Conservation (phyloP, 2,797 vertebrate species). For the Apogon talboti region DNA sequence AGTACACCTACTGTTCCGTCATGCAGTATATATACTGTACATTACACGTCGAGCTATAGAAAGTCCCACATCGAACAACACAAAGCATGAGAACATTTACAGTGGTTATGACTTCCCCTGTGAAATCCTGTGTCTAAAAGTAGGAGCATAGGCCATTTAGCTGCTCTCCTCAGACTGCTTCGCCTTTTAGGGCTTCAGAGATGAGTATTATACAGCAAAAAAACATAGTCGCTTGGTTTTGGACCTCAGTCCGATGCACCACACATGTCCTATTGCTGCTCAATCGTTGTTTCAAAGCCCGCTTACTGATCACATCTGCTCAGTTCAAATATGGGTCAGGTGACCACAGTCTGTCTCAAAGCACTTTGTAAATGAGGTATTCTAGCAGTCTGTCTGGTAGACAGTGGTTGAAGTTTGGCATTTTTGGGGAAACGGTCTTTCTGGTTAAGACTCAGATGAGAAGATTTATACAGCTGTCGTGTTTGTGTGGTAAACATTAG, state of each 20-base stretch:
- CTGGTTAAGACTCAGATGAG: not conserved
- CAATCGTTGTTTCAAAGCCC: not conserved
- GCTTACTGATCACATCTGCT: slow-evolving; percentile 11
- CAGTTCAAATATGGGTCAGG: slow-evolving; percentile 48
- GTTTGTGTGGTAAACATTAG: not conserved
- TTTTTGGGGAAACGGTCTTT: not conserved
- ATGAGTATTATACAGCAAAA: slow-evolving; percentile 17
- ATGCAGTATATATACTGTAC: not conserved
- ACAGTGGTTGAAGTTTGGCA: not conserved
- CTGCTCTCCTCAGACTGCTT: slow-evolving; percentile 13
- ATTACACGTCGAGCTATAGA: slow-evolving; percentile 42
- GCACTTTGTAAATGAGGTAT: not conserved
- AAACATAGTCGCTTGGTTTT: not conserved
- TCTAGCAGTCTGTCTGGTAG: not conserved
- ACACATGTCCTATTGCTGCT: slow-evolving; percentile 4
- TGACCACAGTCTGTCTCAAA: slow-evolving; percentile 29
- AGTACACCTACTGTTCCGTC: slow-evolving; percentile 13
- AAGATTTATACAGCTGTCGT: not conserved
- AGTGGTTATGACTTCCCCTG: slow-evolving; percentile 65
- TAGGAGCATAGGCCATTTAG: slow-evolving; percentile 40
- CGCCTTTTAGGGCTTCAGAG: slow-evolving; percentile 48
- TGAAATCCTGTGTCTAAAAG: slow-evolving; percentile 64
- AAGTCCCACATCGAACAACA: slow-evolving; percentile 59
- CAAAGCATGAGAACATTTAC: slow-evolving; percentile 64
- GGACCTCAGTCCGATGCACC: not conserved